Conservation (phyloP, 53 echinoderm and acorn worm genomes). For the Arbacia lixula region DNA sequence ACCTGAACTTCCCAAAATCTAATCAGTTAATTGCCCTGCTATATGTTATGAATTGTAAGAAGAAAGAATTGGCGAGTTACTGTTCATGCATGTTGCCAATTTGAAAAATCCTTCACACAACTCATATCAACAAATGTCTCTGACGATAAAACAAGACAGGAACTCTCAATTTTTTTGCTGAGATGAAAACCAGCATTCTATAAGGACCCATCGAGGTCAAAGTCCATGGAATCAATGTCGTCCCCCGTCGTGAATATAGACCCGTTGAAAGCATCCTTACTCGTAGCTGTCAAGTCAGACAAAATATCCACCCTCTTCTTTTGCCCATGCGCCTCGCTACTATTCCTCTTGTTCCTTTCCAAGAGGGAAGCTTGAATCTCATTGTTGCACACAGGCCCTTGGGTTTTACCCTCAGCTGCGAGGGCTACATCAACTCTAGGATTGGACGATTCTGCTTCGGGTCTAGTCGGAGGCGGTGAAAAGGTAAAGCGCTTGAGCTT, state of each 20-base stretch:
- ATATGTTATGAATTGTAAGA: no score
- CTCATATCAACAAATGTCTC: no score
- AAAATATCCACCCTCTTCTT: neutral
- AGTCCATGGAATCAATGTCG: conserved; percentile 42
- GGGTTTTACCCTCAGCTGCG: neutral
- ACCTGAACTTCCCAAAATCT: no score
- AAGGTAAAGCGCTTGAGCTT: conserved; percentile 33
- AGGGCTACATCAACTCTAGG: no score
- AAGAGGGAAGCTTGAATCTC: no score
- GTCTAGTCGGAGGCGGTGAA: conserved; percentile 26
- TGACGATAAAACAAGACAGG: no score
- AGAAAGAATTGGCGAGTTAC: no score
- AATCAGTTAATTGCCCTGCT: no score
- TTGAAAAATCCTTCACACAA: no score
- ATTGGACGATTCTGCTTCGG: neutral
- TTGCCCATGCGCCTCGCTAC: neutral
- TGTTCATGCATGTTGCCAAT: no score
- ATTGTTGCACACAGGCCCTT: neutral
- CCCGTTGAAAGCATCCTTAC: neutral
- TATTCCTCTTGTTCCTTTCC: neutral
- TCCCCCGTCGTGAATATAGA: conserved; percentile 46
- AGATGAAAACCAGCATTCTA: neutral
- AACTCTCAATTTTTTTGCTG: no score
- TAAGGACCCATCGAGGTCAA: conserved; percentile 42
- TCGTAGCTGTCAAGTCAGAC: neutral